Evolutionary conservation across 2,113 vertebrate species (phyloP), one percentile per base, ranked within the genome.

Genomic region (Calyptomena viridis): DNA sequence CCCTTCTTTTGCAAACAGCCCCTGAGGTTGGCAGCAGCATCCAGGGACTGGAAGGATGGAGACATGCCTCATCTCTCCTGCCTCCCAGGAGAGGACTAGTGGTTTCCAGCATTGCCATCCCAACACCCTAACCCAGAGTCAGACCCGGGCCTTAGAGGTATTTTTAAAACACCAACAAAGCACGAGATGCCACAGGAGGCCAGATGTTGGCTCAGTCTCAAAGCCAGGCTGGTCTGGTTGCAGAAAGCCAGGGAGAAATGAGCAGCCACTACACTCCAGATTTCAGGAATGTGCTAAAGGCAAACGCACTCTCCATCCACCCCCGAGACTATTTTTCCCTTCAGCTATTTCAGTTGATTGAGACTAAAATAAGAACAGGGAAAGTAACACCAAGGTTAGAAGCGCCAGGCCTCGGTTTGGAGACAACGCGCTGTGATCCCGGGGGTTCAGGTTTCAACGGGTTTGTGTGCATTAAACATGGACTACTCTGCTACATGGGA

Each of bases 301-400:
- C 79, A 72, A 85, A 76, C 1, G 2, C 0, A 6, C 44, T 64
- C 66, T 78, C 49, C 78, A 79, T 55, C 78, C 60, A 3, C 31
- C 56, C 74, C 78, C 10, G 2, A 59, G 58, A 56, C 56, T 93
- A 83, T 85, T 92, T 92, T 86, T 66, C 62, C 83, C 68, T 74
- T 69, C 4, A 5, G 84, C 63, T 94, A 94, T 93, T 95, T 90
- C 44, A 60, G 91, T 73, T 80, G 91, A 83, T 80, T 66, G 59
- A 62, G 49, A 76, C 89, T 95, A 95, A 92, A 96, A 95, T 94
- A 95, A 95, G 96, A 92, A 68, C 79, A 68, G 71, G 35, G 83
- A 68, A 95, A 74, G 58, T 28, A 91, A 96, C n/a, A 87, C 84
- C 84, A 52, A 89, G 90, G 85, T 56, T 79, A 69, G 47, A 85